These are phyloP conservation scores for Phyllopteryx taeniolatus DNA, from an alignment of 2,113 vertebrate species.

Conservation along the genomic window DNA sequence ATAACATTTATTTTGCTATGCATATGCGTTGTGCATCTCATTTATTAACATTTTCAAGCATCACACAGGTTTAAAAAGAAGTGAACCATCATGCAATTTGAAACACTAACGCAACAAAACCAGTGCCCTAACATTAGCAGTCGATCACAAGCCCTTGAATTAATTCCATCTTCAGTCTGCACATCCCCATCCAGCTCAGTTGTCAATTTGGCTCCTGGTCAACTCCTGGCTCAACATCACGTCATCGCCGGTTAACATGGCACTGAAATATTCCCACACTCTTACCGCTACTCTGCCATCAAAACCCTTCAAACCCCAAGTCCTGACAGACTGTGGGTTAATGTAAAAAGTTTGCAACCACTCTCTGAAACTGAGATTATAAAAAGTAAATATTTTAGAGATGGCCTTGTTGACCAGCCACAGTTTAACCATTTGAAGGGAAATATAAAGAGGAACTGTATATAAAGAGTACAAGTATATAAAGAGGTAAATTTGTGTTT, in stretches of 20 bases:
- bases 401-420: no score
- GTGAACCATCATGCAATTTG: no score
- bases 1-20: no score
- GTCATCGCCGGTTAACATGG: not conserved
- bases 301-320: not conserved
- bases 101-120: no score
- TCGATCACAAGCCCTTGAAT: not conserved
- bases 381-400: not conserved
- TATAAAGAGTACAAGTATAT: not conserved
- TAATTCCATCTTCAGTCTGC: not conserved
- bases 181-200: not conserved
- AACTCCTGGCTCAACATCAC: not conserved
- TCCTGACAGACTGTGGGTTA: not conserved
- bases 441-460: no score
- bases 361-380: not conserved
- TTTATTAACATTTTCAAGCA: no score
- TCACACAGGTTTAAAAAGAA: no score
- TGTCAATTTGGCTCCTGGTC: not conserved
- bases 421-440: not conserved
- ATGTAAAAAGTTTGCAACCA: not conserved
- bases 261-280: not conserved
- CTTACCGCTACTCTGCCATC: not conserved
- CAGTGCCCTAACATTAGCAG: not conserved
- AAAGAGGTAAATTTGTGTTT: not conserved
- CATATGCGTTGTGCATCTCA: no score